Conservation (phyloP, 2,113 vertebrate species). For the Protomyctophum bolini region DNA sequence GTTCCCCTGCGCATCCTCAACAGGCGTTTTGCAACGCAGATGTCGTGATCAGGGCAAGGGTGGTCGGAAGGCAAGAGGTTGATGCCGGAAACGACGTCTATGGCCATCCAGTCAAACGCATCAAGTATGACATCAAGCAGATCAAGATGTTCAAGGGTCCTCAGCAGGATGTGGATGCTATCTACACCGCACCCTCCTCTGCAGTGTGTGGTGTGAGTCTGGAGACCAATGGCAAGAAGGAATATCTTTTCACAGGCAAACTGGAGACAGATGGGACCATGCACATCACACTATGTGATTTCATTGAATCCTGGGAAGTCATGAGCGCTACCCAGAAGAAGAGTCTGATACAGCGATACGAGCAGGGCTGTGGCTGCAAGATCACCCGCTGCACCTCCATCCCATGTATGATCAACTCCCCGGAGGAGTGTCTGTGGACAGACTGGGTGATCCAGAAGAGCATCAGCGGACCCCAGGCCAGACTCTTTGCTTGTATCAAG, state of each 20-base stretch:
- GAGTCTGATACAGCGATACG: conserved; percentile 89
- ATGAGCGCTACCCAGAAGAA: conserved; percentile 90
- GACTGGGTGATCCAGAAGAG: conserved; percentile 92
- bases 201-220: conserved; percentile 89
- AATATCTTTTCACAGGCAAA: conserved; percentile 93
- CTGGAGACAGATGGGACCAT: conserved; percentile 85
- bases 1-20: conserved; percentile 89
- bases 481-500: conserved; percentile 92
- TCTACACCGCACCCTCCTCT: conserved; percentile 90
- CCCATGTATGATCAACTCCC: conserved; percentile 86
- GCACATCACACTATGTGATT: conserved; percentile 91
- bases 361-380: conserved; percentile 95
- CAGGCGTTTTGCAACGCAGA: conserved; percentile 91
- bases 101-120: conserved; percentile 88
- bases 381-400: conserved; percentile 88
- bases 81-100: conserved; percentile 89
- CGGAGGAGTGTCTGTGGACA: conserved; percentile 93
- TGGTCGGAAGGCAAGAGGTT: conserved; percentile 82
- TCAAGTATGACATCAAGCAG: conserved; percentile 94
- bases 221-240: conserved; percentile 85
- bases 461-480: conserved; percentile 87
- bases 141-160: conserved; percentile 98
- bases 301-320: conserved; percentile 88
- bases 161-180: conserved; percentile 81
- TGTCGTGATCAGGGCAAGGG: conserved; percentile 91